Evolutionary conservation across 2,888 invertebrate species (phyloP), one percentile per base, ranked within the genome.

Genomic region (Hofmannophila pseudospretella): DNA sequence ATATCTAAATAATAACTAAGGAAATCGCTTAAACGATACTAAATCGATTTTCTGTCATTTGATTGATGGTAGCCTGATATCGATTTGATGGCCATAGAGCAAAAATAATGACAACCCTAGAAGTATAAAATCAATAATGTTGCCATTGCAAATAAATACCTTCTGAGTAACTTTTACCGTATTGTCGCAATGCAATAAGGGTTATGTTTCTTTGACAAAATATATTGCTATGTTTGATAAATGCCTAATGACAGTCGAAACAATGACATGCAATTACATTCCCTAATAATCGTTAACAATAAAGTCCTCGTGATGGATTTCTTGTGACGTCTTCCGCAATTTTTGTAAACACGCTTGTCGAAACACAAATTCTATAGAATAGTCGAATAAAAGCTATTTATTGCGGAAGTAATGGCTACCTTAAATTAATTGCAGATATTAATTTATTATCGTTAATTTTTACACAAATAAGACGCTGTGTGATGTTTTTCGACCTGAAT

Each of bases 311-410:
- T 55, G 54, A 58, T 52, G 25, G 42, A 32, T 52, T 59, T 63
- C 61, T 60, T 63, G 67, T 71, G 76, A 76, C 77, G 76, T 74
- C 71, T 78, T 75, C 75, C 70, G 76, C 71, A 80, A 85, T 85
- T 87, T 87, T 88, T 85, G 87, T 88, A 88, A 88, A 88, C 87
- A 86, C 86, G 87, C 87, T 86, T 85, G 85, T 84, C 78, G 79
- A 85, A 85, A 79, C 73, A 78, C 74, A 78, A 78, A 76, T 74
- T 78, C 67, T 80, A 77, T 77, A 71, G 70, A 72, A 70, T 74
- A 77, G 72, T 72, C 73, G 38, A 36, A 42, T 42, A 73, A 77
- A 67, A 65, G 80, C 82, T 85, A 87, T 87, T 84, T 86, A 85
- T 79, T 84, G 80, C 84, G 84, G 87, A 85, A 87, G 86, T 87